A percentile compares a stretch with the other conserved stretches of the same genome.
Evolutionary conservation across 30 jellyfish, hydroid and myxozoan species (phyloP).

Genomic region (Pseudorhiza aurosa): DNA sequence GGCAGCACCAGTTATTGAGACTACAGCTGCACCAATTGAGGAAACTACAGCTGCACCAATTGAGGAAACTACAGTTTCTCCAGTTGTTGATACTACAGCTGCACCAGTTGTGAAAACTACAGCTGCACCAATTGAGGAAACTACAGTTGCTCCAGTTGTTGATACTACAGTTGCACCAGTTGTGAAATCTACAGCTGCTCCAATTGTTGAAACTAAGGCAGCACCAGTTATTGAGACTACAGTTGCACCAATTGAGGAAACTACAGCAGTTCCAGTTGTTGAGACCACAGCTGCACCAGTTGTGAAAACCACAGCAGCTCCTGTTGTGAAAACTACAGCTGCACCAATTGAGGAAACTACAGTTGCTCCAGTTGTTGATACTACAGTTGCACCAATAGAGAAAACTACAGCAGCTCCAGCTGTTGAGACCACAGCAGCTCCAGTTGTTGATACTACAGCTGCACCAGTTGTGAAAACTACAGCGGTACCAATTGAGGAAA

Average conservation of each 20-base stretch:
- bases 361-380: slow-evolving; percentile 41
- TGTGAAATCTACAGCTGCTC: slow-evolving; percentile 24
- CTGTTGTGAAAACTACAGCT: slow-evolving; percentile 25
- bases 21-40: slow-evolving; percentile 37
- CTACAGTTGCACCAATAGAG: slow-evolving; percentile 21
- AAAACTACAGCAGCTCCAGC: slow-evolving; percentile 35
- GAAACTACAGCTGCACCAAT: slow-evolving; percentile 48
- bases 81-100: slow-evolving; percentile 10
- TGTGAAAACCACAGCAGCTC: slow-evolving; percentile 32
- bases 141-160: background rate
- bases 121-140: slow-evolving; percentile 49
- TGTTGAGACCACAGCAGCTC: slow-evolving; percentile 21
- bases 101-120: slow-evolving; percentile 32
- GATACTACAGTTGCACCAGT: slow-evolving; percentile 30
- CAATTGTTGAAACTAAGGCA: slow-evolving; percentile 19
- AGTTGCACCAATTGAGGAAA: slow-evolving; percentile 7
- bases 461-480: slow-evolving; percentile 42
- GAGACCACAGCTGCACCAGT: slow-evolving; percentile 8
- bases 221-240: slow-evolving; percentile 19
- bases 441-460: slow-evolving; percentile 37
- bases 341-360: slow-evolving; percentile 35
- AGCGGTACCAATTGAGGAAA: slow-evolving; percentile 46
- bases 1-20: background rate
- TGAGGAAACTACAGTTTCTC: background rate
- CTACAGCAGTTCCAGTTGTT: slow-evolving; percentile 7